These are phyloP conservation scores for Sciurus vulgaris DNA, from an alignment of 2,797 vertebrate genomes.

Conservation along the genomic window DNA sequence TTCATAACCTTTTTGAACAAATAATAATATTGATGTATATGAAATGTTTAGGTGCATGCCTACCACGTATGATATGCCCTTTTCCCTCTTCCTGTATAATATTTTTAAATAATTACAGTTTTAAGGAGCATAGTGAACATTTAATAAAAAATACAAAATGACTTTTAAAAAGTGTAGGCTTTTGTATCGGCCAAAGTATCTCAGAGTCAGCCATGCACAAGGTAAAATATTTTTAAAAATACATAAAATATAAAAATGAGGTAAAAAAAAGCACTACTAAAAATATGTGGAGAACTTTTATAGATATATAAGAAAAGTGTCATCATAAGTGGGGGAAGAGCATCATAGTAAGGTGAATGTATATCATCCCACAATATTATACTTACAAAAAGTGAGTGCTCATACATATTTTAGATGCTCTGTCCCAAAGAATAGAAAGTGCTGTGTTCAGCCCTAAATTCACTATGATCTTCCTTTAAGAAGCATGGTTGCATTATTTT, in stretches of 20 bases:
- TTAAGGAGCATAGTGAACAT: not conserved
- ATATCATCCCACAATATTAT: not conserved
- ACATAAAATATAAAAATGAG: not conserved
- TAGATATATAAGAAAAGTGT: not conserved
- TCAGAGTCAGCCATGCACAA: not conserved
- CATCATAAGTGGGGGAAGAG: not conserved
- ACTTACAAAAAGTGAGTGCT: not conserved
- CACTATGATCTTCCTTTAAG: not conserved
- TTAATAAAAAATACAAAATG: not conserved
- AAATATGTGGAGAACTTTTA: not conserved
- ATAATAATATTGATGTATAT: not conserved
- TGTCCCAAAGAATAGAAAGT: not conserved
- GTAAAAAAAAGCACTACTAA: not conserved
- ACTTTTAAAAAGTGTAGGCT: not conserved
- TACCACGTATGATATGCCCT: not conserved
- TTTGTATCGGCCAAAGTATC: not conserved
- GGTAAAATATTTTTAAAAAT: not conserved
- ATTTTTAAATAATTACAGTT: not conserved
- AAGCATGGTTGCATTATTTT: not conserved
- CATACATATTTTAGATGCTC: conserved; percentile 5
- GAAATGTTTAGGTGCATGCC: not conserved
- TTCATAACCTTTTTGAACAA: not conserved
- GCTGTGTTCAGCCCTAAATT: not conserved
- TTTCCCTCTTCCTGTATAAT: not conserved
- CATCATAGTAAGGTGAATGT: not conserved